Conservation (phyloP, 1,140 invertebrate species). For the Bombus confusus region DNA sequence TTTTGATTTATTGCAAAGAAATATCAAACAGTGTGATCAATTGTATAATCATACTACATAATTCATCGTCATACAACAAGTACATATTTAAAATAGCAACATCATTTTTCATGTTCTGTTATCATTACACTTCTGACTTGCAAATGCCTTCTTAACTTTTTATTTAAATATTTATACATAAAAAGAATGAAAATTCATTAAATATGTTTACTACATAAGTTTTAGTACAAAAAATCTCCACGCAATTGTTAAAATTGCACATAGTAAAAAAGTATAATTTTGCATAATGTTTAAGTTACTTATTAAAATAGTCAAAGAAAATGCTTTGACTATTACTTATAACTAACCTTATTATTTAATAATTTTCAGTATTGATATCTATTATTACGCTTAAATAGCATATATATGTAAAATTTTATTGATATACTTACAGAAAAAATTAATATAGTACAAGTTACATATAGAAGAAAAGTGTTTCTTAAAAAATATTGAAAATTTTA, state of each 20-base stretch:
- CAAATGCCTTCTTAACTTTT: not conserved
- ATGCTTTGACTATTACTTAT: no score
- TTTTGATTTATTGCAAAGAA: not conserved
- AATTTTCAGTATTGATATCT: slow-evolving; percentile 1
- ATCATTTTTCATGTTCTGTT: not conserved
- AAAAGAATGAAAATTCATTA: not conserved
- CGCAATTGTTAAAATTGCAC: not conserved
- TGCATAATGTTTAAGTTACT: slow-evolving; percentile 15
- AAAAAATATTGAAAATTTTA: not conserved
- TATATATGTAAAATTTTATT: not conserved
- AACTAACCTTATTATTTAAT: not conserved
- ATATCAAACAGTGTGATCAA: not conserved
- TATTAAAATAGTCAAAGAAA: not conserved
- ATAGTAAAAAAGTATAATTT: slow-evolving; percentile 1
- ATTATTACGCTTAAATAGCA: slow-evolving; percentile 1
- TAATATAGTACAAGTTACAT: not conserved
- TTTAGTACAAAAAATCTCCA: not conserved
- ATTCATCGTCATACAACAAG: not conserved
- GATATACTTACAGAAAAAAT: not conserved
- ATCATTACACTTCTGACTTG: not conserved
- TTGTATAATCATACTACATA: not conserved
- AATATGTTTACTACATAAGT: not conserved
- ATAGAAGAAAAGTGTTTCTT: not conserved
- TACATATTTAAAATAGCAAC: no score
- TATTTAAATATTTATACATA: not conserved